Base-by-base conservation (phyloP, 1,140 invertebrate species). In the Pseudomyrmex pallidus region DNA sequence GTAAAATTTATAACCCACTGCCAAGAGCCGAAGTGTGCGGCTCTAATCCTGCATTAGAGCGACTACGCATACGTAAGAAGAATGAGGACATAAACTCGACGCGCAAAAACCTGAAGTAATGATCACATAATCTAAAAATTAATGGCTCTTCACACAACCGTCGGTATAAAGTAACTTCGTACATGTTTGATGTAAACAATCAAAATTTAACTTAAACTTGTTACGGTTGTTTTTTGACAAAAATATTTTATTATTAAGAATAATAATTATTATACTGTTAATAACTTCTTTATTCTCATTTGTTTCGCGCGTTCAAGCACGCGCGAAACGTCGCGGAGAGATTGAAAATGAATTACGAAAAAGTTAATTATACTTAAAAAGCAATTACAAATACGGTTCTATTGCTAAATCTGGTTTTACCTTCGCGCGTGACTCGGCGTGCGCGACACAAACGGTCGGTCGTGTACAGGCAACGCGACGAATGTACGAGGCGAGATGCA, bases 1-100 rank as follows among this genome's bases (percentile, higher is more conserved):
- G 35, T 74, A 74, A 85, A 91, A 91, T 91, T 91, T 90, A 90
- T 87, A 74, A 83, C 25, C 62, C 50, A 9, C 12, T 5, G 10
- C n/a, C 9, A 63, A 7, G 5, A 35, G 57, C 68, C 70, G 63
- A 87, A 87, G 67, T 83, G 77, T 74, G 25, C 67, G 22, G 56
- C 70, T 82, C 84, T 84, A 87, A 84, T 68, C 50, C 74, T 56
- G 50, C 25, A 72, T 80, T 80, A 80, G 12, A 80, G 54, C 50
- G 20, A 61, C 76, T 80, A 72, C 44, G 52, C 54, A 35, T 57
- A 48, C 46, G 3, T 25, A 46, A 80, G 54, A 80, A 67, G 54
- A 25, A 78, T 78, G 76, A 59, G 20, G 20, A 20, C 46, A 61
- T 80, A 72, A 80, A 72, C 56, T 70, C 48, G 17, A 1, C 20